Evolutionary conservation across 2,797 vertebrate species (phyloP), one percentile per base, ranked within the genome.

Genomic region (Merluccius polli): DNA sequence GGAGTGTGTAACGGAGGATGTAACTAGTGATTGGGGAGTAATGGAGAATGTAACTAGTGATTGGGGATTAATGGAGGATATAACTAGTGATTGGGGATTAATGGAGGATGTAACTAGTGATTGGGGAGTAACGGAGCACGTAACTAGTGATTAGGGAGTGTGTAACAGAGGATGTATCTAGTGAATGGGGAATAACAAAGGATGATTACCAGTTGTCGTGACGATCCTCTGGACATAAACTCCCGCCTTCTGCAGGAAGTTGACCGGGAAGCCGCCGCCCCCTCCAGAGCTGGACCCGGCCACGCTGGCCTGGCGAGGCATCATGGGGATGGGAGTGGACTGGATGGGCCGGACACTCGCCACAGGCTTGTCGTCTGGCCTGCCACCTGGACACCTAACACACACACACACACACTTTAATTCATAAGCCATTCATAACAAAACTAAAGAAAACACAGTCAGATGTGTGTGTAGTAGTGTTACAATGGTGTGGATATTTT

Each of bases 241-340:
- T 12, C 98, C 98, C 0, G 98, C 97, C 81, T 97, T 96, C 88
- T 99, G 97, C 78, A 99, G 92, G 89, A 95, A 98, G 91, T 98
- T 98, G 87, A 99, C 96, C 0, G 98, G 96, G 76, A 99, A 96
- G 87, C 95, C 96, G 86, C 95, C 89, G 7, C 94, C 88, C 9
- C 95, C 90, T 82, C 93, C 95, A 86, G 96, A 95, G 82, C 94
- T 91, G 1, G 95, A 93, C 75, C 96, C 75, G 35, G 95, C 94
- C 89, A 97, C 87, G 13, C 94, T 87, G 3, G 95, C 96, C 59
- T 98, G 97, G 18, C 98, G 95, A 65, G 98, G 98, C 97, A 99
- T 96, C 98, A 99, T 99, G 78, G 98, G 98, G 87, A 99, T 97
- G 2, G 98, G 98, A 0, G 98, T 99, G 44, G 98, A 98, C 88